These are phyloP conservation scores for Tolypeutes matacus DNA, from an alignment of 2,797 vertebrate species.

Conservation along the genomic window DNA sequence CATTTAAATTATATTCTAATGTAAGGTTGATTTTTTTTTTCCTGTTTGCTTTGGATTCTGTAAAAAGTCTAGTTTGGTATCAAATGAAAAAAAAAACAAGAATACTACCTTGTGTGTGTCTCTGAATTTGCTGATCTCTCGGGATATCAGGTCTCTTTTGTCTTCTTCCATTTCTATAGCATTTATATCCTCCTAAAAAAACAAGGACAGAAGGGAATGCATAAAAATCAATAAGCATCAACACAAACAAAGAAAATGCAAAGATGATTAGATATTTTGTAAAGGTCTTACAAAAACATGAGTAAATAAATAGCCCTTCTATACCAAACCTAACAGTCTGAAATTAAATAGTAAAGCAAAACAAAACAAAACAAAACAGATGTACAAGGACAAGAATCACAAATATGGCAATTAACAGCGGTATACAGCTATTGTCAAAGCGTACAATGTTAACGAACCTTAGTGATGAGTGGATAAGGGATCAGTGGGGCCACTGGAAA, in stretches of 20 bases:
- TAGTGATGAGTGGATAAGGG: slow-evolving; percentile 92
- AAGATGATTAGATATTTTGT: slow-evolving; percentile 86
- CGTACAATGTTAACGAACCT: slow-evolving; percentile 90
- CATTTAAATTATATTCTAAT: slow-evolving; percentile 87
- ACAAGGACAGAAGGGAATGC: slow-evolving; percentile 84
- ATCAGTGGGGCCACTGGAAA: slow-evolving; percentile 92
- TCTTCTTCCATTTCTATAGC: slow-evolving; percentile 99
- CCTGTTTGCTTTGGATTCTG: slow-evolving; percentile 86
- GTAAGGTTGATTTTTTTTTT: slow-evolving; percentile 86
- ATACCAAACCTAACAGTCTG: slow-evolving; percentile 86
- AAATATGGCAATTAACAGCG: slow-evolving; percentile 86
- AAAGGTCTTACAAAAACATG: slow-evolving; percentile 83
- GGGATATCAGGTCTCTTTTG: slow-evolving; percentile 99
- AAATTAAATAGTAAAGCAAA: slow-evolving; percentile 85
- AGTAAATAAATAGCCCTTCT: slow-evolving; percentile 79
- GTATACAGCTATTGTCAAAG: slow-evolving; percentile 86
- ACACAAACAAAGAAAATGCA: slow-evolving; percentile 82
- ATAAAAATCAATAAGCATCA: slow-evolving; percentile 85
- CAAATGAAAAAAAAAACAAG: slow-evolving; percentile 87
- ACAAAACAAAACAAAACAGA: slow-evolving; percentile 74
- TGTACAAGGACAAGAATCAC: slow-evolving; percentile 84
- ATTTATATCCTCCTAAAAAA: slow-evolving; percentile 97
- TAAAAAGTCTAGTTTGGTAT: slow-evolving; percentile 89
- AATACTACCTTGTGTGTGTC: slow-evolving; percentile 99
- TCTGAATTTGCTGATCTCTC: slow-evolving; percentile 99